Evolutionary conservation across 2,797 vertebrate genomes (phyloP), one percentile per base, ranked within the genome.

Genomic region (Leptoclinus maculatus): DNA sequence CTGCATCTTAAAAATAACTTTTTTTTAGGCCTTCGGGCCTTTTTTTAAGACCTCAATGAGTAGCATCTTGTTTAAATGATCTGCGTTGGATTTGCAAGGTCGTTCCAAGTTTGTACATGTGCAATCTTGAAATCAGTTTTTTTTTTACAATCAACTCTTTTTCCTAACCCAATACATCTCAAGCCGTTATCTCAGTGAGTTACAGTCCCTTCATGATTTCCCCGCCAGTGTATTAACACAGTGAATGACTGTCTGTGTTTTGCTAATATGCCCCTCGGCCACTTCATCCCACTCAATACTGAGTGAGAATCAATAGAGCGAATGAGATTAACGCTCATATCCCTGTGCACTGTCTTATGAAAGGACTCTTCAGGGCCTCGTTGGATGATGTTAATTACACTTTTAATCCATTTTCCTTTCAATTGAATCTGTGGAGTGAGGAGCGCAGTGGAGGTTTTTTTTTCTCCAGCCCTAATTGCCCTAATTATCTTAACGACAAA

Each of bases 241-340:
- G 72, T 74, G 45, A 85, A 74, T 34, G 74, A 64, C 76, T 32
- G 9, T 77, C 81, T 59, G 77, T 51, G 76, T 67, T 74, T 71
- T 14, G 49, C 78, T 91, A 82, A 89, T 75, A 88, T 79, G 74
- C 78, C 76, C 75, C 78, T 32, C 62, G 76, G 84, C 84, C 85
- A 85, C 90, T 90, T 84, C 80, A 90, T 83, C 74, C 83, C 83
- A 83, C 82, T 91, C 83, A 79, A 82, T 83, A 82, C 77, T 82
- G 85, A 91, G 84, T 39, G 86, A 86, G 89, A 93, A 94, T 94
- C 93, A 93, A 93, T 93, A 87, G 83, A 84, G 74, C 36, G 53
- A 74, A 89, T 69, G 88, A 89, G 93, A 93, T 93, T 92, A 93
- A 85, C 69, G 7, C 84, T 92, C 89, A 89, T 91, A 88, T 90